Base-by-base conservation (phyloP, 2,888 invertebrate species). In the Bellardia pandia region DNA sequence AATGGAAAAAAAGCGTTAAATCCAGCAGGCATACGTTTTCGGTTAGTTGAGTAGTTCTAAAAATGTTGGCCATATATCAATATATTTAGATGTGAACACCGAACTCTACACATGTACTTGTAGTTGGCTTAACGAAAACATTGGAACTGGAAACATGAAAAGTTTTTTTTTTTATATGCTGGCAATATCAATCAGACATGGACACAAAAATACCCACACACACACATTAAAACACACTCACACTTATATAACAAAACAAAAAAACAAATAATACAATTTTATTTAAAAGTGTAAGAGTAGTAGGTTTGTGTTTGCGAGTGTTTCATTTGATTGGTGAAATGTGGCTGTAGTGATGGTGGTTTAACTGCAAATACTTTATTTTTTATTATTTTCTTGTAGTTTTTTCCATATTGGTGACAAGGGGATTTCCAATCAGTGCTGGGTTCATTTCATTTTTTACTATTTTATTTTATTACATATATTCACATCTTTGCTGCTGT, bases 371-470 rank as follows among this genome's bases (percentile, higher is more conserved):
- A 74, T 48, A 58, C 45, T 45, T 74, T 71, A 37, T n/a, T 53
- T 72, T 74, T 56, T 78, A 68, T 45, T 53, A 53, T 66, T 77
- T 76, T 53, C 11, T n/a, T 40, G 9, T 14, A n/a, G 51, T 58
- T 51, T 23, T 74, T 58, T 40, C n/a, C 14, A 53, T 58, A 40
- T 68, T 74, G 74, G 58, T 48, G 81, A 74, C 81, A 75, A 60
- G 74, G 66, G 74, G 74, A 81, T 81, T 75, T 68, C 45, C 48
- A 81, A 81, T 75, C 75, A 81, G 75, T 81, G 68, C 66, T 66
- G 33, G 16, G 9, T 58, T 58, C 33, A 58, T 58, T 68, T 45
- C 2, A 33, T 48, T 56, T 45, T 30, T 77, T 30, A 56, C 74
- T 72, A 37, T 45, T 45, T 30, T 77, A n/a, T 64, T 81, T 64